Percentiles rank a stretch among this genome's conserved stretches.
Evolutionary conservation across 2,797 vertebrate genomes (phyloP).

Genomic region (Acanthis flammea): DNA sequence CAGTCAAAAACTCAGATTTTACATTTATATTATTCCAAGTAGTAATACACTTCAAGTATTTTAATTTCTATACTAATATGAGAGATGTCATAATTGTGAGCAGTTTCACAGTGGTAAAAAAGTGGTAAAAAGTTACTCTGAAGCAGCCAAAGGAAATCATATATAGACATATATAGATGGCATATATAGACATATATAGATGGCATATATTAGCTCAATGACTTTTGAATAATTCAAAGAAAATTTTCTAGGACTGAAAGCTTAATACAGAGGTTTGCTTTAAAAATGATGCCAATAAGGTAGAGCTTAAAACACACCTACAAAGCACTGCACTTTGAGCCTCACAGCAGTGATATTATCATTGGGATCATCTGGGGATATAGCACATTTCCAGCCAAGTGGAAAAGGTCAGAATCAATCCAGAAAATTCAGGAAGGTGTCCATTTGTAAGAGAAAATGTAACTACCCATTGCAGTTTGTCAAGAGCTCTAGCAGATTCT

Average conservation of each 20-base stretch:
- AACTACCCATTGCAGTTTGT: not conserved
- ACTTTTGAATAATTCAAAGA: not conserved
- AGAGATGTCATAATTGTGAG: not conserved
- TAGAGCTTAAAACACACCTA: not conserved
- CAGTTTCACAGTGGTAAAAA: not conserved
- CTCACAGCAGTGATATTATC: not conserved
- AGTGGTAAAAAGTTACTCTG: not conserved
- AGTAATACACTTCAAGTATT: not conserved
- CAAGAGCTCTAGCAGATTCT: not conserved
- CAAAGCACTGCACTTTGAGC: not conserved
- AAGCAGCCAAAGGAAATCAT: not conserved
- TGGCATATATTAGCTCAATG: not conserved
- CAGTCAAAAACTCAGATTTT: constrained; percentile 4
- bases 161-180: too few species aligned
- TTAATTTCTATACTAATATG: not conserved
- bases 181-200: not conserved
- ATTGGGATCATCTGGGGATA: not conserved
- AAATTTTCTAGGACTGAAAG: not conserved
- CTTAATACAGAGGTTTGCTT: not conserved
- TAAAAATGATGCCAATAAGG: not conserved
- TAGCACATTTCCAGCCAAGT: not conserved
- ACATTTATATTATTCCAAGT: not conserved
- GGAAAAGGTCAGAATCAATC: not conserved
- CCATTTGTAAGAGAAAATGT: not conserved
- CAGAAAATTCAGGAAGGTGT: not conserved